Percentiles rank a stretch among this genome's conserved stretches.
Conservation (phyloP, 2,113 vertebrate species). For the Dipodomys ordii region DNA sequence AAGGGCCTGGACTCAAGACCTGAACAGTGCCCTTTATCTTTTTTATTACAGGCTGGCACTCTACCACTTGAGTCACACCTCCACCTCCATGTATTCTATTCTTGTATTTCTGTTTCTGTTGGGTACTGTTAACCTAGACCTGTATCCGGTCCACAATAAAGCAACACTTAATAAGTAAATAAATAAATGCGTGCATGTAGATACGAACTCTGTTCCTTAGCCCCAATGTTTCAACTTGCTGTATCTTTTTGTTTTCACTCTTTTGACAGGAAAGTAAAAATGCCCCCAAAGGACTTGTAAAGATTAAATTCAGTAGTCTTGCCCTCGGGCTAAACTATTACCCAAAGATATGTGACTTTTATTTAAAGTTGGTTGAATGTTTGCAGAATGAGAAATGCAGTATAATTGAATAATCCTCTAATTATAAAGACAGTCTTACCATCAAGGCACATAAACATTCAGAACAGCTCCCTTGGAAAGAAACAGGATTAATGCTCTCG, state of each 20-base stretch:
- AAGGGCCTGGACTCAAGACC: too few relatives aligned
- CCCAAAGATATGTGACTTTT: slow-evolving; percentile 26
- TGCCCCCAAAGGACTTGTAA: not conserved
- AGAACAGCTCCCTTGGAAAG: slow-evolving; percentile 2
- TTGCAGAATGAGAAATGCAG: slow-evolving; percentile 21
- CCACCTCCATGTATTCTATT: too few relatives aligned
- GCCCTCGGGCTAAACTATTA: slow-evolving; percentile 20
- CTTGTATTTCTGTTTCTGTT: not conserved
- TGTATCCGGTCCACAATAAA: not conserved
- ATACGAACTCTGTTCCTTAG: not conserved
- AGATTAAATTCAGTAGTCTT: slow-evolving; percentile 25
- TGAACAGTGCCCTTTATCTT: too few relatives aligned
- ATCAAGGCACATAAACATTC: slow-evolving; percentile 34
- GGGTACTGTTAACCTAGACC: not conserved
- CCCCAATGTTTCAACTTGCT: not conserved
- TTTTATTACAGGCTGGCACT: too few relatives aligned
- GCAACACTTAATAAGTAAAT: not conserved
- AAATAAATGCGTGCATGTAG: not conserved
- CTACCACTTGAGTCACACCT: too few relatives aligned
- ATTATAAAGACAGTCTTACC: slow-evolving; percentile 42
- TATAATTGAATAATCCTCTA: slow-evolving; percentile 47
- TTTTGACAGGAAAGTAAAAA: slow-evolving; percentile 29
- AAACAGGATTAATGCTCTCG: slow-evolving; percentile 8
- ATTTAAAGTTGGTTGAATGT: slow-evolving; percentile 22
- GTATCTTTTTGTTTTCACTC: slow-evolving; percentile 30